Percentiles rank a stretch among this genome's conserved stretches.
These are phyloP conservation scores for Drosophila histrio DNA, from an alignment of 2,888 invertebrate genomes.

Conservation along the genomic window DNA sequence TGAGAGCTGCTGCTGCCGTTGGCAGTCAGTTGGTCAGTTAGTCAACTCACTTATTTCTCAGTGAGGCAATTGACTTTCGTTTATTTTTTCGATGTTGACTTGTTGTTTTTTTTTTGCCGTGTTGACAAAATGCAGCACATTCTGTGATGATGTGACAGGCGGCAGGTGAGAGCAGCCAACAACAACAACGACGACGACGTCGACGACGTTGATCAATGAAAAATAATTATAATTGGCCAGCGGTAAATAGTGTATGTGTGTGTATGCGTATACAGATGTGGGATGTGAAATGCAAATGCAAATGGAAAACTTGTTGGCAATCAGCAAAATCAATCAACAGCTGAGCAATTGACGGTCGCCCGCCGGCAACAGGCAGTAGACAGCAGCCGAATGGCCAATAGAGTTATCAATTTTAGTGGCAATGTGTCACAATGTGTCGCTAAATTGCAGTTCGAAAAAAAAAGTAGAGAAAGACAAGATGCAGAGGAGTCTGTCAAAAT, in stretches of 20 bases:
- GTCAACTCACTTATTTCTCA: constrained; percentile 31
- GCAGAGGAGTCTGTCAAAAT: constrained; percentile 8
- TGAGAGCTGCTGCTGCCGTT: constrained; percentile 37
- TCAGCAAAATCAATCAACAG: constrained; percentile 73
- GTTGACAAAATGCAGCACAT: constrained; percentile 73
- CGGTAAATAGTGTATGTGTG: constrained; percentile 40
- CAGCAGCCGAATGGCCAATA: constrained; percentile 63
- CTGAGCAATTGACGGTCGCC: constrained; percentile 68
- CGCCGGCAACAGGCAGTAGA: constrained; percentile 29
- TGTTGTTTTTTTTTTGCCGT: constrained; percentile 31
- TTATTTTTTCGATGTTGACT: constrained; percentile 13
- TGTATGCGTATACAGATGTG: background rate
- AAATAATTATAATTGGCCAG: constrained; percentile 74
- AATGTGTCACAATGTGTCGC: constrained; percentile 69
- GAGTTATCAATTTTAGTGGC: constrained; percentile 77
- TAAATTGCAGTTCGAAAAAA: constrained; percentile 17
- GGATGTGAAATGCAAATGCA: constrained; percentile 51
- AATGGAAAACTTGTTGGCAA: constrained; percentile 75
- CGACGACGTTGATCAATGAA: constrained; percentile 36
- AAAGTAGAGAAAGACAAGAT: background rate
- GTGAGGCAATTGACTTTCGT: constrained; percentile 50
- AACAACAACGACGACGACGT: constrained; percentile 5
- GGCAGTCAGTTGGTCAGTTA: constrained; percentile 54
- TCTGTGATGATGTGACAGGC: constrained; percentile 53
- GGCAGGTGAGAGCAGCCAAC: constrained; percentile 50